These are phyloP conservation scores for Tragelaphus buxtoni DNA, from an alignment of 2,113 vertebrate species.

Conservation along the genomic window DNA sequence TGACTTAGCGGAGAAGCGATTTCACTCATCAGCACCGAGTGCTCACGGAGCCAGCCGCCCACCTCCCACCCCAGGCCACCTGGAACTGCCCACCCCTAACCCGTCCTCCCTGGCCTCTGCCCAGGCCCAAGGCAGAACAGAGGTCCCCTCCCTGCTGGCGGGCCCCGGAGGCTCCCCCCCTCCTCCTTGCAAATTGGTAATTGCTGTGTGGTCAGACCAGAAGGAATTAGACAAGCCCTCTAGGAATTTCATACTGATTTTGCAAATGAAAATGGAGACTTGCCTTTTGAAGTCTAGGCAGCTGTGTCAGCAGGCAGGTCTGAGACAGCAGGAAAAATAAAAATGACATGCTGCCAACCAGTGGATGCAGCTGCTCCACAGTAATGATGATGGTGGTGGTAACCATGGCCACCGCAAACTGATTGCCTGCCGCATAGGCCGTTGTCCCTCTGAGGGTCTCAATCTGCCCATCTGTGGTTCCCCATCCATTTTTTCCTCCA, in stretches of 20 bases:
- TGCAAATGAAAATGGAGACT: slow-evolving; percentile 65
- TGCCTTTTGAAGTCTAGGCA: slow-evolving; percentile 65
- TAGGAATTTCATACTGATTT: slow-evolving; percentile 72
- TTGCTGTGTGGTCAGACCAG: slow-evolving; percentile 70
- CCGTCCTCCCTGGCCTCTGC: not conserved
- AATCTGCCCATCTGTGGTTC: not conserved
- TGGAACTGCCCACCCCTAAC: not conserved
- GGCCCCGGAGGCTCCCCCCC: not conserved
- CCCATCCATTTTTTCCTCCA: not conserved
- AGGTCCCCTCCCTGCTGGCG: slow-evolving; percentile 2
- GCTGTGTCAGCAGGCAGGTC: slow-evolving; percentile 69
- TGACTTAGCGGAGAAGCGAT: not conserved
- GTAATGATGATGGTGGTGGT: not conserved
- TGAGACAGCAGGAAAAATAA: slow-evolving; percentile 40
- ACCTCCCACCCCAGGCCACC: not conserved
- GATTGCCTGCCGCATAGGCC: not conserved
- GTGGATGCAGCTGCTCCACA: not conserved
- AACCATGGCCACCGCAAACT: not conserved
- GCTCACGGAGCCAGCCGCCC: not conserved
- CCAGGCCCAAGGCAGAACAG: not conserved
- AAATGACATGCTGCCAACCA: not conserved
- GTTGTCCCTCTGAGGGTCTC: not conserved
- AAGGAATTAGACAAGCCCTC: slow-evolving; percentile 69
- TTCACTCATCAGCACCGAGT: not conserved
- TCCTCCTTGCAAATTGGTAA: slow-evolving; percentile 57